Percentiles rank a stretch among this genome's conserved stretches.
Conservation (phyloP, 92 coral and sea anemone genomes). For the Zoanthus sociatus region DNA sequence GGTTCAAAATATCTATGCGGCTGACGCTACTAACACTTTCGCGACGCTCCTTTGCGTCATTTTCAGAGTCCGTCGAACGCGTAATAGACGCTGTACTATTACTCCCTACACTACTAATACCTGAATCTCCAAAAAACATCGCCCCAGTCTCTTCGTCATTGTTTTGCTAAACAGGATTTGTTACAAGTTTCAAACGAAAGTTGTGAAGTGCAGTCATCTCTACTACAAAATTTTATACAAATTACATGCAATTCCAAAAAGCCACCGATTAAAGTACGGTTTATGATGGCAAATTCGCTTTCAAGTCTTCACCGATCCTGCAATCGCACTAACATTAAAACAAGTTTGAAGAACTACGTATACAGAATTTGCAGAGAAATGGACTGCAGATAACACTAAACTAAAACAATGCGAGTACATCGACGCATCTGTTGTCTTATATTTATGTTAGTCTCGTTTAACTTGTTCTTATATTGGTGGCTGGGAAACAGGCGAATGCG, state of each 20-base stretch:
- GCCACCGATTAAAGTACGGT: no score
- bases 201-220: no score
- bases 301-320: neutral
- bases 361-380: neutral
- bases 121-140: constrained; percentile 87
- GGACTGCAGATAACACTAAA: neutral
- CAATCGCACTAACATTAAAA: neutral
- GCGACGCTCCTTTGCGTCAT: constrained; percentile 71
- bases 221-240: no score
- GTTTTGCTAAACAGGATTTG: no score
- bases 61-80: constrained; percentile 78
- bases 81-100: constrained; percentile 75
- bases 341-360: neutral
- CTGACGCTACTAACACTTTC: constrained; percentile 66
- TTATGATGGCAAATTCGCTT: no score
- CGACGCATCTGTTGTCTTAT: neutral
- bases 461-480: constrained; percentile 1
- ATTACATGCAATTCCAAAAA: no score
- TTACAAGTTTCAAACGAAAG: no score
- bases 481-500: neutral
- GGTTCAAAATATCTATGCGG: constrained; percentile 73
- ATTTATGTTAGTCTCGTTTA: neutral
- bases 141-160: no score
- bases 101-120: constrained; percentile 87
- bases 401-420: neutral